Evolutionary conservation across 2,888 invertebrate species (phyloP).

Genomic region (Caradrina kadenii): DNA sequence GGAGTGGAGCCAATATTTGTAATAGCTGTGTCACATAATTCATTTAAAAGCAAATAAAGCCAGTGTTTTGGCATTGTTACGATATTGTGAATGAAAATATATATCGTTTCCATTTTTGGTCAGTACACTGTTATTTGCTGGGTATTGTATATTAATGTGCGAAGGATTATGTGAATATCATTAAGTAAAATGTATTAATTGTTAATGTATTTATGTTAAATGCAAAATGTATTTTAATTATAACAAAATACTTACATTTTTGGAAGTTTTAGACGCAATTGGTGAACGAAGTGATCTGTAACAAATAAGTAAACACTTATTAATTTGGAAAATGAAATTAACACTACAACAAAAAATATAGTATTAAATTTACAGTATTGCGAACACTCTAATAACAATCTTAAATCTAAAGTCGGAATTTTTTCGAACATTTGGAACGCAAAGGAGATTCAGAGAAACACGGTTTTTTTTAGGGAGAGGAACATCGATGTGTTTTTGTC

Average conservation of each 20-base stretch:
- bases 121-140: neutral
- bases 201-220: neutral
- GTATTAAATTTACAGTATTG: too few relatives aligned
- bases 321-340: too few relatives aligned
- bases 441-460: too few relatives aligned
- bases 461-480: too few relatives aligned
- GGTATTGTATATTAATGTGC: neutral
- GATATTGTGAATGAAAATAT: constrained; percentile 5
- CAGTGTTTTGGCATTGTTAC: constrained; percentile 24
- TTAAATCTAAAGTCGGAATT: too few relatives aligned
- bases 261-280: neutral
- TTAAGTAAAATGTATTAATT: neutral
- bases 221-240: neutral
- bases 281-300: constrained; percentile 23
- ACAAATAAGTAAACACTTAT: constrained; percentile 21
- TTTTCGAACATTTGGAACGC: too few relatives aligned
- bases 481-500: too few relatives aligned
- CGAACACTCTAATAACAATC: too few relatives aligned
- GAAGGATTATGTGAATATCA: neutral
- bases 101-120: neutral
- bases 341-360: too few relatives aligned
- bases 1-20: constrained; percentile 32
- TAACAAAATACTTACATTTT: constrained; percentile 28
- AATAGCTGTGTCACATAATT: constrained; percentile 27
- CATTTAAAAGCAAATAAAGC: constrained; percentile 41